A percentile compares a stretch with the other conserved stretches of the same genome.
These are phyloP conservation scores for Fragum whitleyi DNA, from an alignment of 2,888 invertebrate genomes.

Conservation along the genomic window DNA sequence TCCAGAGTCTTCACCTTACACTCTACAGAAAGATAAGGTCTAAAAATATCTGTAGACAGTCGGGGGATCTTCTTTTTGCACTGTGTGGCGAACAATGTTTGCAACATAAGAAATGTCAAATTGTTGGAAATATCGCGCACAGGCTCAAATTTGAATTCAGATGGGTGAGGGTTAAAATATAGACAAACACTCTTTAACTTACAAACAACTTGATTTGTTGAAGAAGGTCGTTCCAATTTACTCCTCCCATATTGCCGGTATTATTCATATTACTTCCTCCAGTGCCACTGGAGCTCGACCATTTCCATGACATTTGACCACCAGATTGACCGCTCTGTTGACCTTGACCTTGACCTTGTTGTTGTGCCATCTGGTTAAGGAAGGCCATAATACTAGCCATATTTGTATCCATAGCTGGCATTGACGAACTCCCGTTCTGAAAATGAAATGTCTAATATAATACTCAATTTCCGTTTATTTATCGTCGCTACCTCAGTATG, in stretches of 20 bases:
- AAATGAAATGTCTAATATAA: neutral
- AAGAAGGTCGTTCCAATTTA: neutral
- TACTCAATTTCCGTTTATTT: no score
- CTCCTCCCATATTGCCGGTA: neutral
- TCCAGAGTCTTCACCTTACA: no score
- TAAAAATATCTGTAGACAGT: no score
- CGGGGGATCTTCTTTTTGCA: no score
- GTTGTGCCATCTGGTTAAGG: neutral
- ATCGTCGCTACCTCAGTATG: no score
- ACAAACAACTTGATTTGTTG: neutral
- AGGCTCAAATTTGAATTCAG: no score
- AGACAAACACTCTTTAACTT: no score
- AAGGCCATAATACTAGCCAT: conserved; percentile 1
- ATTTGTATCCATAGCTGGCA: neutral
- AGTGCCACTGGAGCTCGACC: neutral
- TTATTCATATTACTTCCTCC: conserved; percentile 5
- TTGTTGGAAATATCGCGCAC: no score
- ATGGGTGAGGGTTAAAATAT: no score
- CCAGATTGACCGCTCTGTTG: neutral
- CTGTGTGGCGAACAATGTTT: no score
- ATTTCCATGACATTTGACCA: conserved; percentile 16
- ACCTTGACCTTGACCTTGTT: conserved; percentile 15
- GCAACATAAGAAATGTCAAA: no score
- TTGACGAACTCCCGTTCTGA: conserved; percentile 2
- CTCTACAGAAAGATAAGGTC: no score